These are phyloP conservation scores for Chrysina gloriosa DNA, from an alignment of 2,888 invertebrate species.

Conservation along the genomic window DNA sequence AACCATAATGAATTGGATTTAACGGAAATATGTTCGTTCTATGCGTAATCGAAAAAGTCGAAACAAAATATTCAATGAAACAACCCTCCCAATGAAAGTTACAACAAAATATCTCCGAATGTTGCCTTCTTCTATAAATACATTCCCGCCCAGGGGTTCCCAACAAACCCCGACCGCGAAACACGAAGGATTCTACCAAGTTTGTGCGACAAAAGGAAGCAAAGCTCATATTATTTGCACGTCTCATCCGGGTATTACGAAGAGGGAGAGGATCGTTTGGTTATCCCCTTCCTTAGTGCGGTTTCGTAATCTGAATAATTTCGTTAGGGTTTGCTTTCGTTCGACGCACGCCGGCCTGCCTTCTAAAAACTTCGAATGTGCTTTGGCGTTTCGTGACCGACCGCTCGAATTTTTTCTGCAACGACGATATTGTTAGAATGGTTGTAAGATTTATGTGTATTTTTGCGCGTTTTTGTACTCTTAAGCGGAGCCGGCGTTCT, in stretches of 20 bases:
- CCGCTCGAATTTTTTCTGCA: too few relatives aligned
- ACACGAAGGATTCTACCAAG: not conserved
- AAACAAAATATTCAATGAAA: too few relatives aligned
- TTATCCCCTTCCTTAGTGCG: not conserved
- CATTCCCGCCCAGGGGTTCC: too few relatives aligned
- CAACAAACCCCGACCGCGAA: too few relatives aligned
- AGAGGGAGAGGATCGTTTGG: not conserved
- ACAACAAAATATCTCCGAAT: too few relatives aligned
- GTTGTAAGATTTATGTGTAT: not conserved
- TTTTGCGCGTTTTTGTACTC: not conserved
- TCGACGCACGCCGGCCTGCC: not conserved
- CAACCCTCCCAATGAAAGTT: too few relatives aligned
- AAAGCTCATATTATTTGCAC: not conserved
- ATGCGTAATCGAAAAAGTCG: too few relatives aligned
- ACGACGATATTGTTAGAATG: not conserved
- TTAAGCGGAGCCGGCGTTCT: not conserved
- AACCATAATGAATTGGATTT: too few relatives aligned
- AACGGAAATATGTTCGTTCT: too few relatives aligned
- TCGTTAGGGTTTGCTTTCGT: not conserved
- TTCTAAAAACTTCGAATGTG: not conserved
- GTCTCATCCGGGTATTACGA: not conserved
- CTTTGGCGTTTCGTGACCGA: not conserved
- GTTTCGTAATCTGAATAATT: not conserved
- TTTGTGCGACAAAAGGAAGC: not conserved
- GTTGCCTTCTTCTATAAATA: too few relatives aligned